Evolutionary conservation across 2,888 invertebrate genomes (phyloP).

Genomic region (Leuctra nigra): DNA sequence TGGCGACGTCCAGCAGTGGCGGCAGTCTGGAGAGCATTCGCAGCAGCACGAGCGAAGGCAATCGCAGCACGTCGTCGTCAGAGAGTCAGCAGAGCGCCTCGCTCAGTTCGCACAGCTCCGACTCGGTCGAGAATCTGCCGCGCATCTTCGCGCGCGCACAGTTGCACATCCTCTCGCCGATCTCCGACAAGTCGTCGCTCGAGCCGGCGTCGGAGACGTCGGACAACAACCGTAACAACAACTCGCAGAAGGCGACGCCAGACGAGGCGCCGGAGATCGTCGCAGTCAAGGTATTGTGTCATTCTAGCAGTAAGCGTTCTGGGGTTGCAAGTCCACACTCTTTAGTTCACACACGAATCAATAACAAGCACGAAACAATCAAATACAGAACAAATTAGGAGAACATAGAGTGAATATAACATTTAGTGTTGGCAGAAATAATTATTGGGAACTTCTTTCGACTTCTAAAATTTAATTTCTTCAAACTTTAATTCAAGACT

Average conservation of each 20-base stretch:
- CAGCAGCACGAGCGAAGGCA: conserved; percentile 82
- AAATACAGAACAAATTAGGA: too few relatives aligned
- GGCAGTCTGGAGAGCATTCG: conserved; percentile 83
- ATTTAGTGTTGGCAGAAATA: too few relatives aligned
- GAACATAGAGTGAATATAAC: too few relatives aligned
- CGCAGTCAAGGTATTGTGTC: too few relatives aligned
- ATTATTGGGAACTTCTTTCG: too few relatives aligned
- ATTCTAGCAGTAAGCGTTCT: too few relatives aligned
- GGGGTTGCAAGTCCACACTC: too few relatives aligned
- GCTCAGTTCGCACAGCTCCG: conserved; percentile 79
- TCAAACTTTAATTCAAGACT: too few relatives aligned
- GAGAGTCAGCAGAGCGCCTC: conserved; percentile 79
- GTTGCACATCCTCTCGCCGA: conserved; percentile 79
- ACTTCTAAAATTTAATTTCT: too few relatives aligned
- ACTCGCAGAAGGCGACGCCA: conserved; percentile 69
- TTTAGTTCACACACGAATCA: too few relatives aligned
- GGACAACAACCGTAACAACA: conserved; percentile 72
- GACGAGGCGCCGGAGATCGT: conserved; percentile 47
- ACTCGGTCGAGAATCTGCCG: conserved; percentile 51
- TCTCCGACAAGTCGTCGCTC: conserved; percentile 84
- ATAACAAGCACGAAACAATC: too few relatives aligned
- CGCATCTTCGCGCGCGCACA: conserved; percentile 57
- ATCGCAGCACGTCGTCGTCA: conserved; percentile 76
- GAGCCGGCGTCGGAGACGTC: conserved; percentile 78
- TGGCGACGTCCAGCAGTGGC: conserved; percentile 74